A percentile compares a stretch with the other conserved stretches of the same genome.
These are phyloP conservation scores for Pelodiscus sinensis DNA, from an alignment of 2,113 vertebrate genomes.

Conservation along the genomic window DNA sequence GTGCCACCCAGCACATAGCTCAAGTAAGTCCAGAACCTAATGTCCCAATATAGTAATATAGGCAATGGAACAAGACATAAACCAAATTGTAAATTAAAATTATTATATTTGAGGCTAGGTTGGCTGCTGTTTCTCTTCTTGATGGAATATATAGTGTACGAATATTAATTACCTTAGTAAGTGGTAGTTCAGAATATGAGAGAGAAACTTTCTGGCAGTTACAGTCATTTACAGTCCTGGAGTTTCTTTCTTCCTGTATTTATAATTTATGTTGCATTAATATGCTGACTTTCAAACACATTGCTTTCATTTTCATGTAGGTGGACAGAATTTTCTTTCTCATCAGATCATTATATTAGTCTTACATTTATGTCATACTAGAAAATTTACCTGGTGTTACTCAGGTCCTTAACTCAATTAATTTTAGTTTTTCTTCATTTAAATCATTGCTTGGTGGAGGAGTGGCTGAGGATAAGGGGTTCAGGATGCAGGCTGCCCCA, in stretches of 20 bases:
- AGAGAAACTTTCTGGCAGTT: constrained; percentile 14
- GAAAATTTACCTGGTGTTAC: too few relatives aligned
- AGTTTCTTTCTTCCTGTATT: constrained; percentile 44
- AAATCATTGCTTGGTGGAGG: too few relatives aligned
- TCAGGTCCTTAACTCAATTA: too few relatives aligned
- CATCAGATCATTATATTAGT: constrained; percentile 56
- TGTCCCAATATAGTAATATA: background rate
- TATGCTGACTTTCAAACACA: constrained; percentile 67
- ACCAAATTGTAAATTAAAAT: constrained; percentile 2
- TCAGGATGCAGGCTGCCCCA: too few relatives aligned
- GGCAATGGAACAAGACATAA: background rate
- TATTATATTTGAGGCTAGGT: background rate
- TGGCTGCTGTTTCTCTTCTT: background rate
- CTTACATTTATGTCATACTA: constrained; percentile 40
- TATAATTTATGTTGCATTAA: constrained; percentile 65
- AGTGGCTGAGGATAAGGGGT: too few relatives aligned
- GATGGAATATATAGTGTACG: constrained; percentile 20
- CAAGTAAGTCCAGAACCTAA: background rate
- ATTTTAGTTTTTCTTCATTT: too few relatives aligned
- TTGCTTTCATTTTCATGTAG: constrained; percentile 60
- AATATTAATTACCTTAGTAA: background rate
- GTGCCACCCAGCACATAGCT: too few relatives aligned
- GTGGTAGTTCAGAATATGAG: background rate
- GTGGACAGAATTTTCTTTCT: constrained; percentile 62
- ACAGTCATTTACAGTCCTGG: constrained; percentile 59